Conservation (phyloP, 2,797 vertebrate genomes). For the Mus caroli region DNA sequence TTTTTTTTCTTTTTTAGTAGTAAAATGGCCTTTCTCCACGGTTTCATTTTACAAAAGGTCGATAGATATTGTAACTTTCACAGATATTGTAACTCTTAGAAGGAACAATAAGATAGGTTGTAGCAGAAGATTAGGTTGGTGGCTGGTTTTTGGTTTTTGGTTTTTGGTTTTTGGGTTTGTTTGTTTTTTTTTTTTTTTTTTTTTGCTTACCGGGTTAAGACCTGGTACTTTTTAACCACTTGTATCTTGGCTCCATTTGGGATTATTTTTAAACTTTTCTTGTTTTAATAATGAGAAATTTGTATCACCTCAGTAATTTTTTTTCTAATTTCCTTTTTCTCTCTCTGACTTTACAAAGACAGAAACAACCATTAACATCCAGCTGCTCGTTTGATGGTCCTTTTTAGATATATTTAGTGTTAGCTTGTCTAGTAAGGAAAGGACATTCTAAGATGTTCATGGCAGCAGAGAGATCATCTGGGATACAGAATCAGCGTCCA, state of each 20-base stretch:
- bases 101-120: background rate
- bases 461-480: background rate
- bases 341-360: background rate
- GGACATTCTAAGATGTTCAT: background rate
- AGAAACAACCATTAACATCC: background rate
- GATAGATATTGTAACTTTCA: background rate
- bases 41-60: background rate
- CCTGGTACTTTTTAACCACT: background rate
- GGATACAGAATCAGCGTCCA: background rate
- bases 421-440: background rate
- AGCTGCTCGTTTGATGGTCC: background rate
- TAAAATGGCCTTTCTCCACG: slow-evolving; percentile 4
- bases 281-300: slow-evolving; percentile 8
- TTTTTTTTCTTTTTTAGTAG: background rate
- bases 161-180: background rate
- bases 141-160: background rate
- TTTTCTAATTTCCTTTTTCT: background rate
- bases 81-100: slow-evolving; percentile 43
- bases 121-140: slow-evolving; percentile 9
- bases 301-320: background rate
- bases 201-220: background rate
- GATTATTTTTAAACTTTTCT: background rate
- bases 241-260: background rate
- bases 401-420: background rate
- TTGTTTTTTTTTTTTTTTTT: too few species aligned